Conservation (phyloP, 2,797 vertebrate species). For the Hapalemur alaotrensis region DNA sequence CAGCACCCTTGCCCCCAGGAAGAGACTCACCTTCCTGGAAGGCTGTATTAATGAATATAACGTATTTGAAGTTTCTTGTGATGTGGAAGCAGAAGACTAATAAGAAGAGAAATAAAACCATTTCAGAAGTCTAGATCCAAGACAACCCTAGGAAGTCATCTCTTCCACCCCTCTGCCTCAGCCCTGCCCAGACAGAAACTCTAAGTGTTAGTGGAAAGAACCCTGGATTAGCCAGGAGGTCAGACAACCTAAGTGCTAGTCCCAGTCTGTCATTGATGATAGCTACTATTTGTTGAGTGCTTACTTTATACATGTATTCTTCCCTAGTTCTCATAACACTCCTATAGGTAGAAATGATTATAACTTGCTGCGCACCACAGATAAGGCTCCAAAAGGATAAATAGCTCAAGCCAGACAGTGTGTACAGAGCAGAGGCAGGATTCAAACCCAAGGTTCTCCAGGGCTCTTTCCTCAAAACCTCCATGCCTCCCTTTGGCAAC, state of each 20-base stretch:
- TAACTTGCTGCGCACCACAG: neutral
- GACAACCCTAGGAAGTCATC: neutral
- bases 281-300: neutral
- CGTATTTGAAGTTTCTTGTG: neutral
- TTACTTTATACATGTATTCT: neutral
- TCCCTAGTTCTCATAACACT: neutral
- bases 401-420: neutral
- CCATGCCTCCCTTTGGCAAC: neutral
- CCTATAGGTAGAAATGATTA: neutral
- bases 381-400: neutral
- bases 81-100: neutral
- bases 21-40: constrained; percentile 42
- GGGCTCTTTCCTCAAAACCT: neutral
- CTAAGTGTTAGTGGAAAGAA: neutral
- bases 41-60: constrained; percentile 19
- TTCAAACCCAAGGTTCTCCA: neutral
- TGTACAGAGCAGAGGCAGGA: neutral
- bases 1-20: neutral
- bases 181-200: neutral
- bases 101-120: neutral
- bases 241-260: neutral
- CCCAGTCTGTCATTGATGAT: neutral
- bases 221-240: neutral
- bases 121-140: constrained; percentile 4
- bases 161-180: neutral